These are phyloP conservation scores for Petromus typicus DNA, from an alignment of 2,113 vertebrate species.

Conservation along the genomic window DNA sequence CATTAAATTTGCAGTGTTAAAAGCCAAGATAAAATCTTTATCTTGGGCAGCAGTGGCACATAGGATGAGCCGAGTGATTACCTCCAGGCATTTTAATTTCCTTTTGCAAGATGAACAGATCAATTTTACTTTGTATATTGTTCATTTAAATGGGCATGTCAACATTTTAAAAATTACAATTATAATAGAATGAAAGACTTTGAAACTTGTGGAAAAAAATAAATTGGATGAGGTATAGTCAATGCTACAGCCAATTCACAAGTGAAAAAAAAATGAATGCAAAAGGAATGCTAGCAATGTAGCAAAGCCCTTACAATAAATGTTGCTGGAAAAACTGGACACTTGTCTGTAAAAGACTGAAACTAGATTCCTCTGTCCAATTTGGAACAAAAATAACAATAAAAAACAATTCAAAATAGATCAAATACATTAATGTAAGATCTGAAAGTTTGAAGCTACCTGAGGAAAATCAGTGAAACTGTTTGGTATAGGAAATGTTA, in stretches of 20 bases:
- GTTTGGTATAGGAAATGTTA: neutral
- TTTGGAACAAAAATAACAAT: neutral
- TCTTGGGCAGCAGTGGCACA: neutral
- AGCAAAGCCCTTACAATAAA: neutral
- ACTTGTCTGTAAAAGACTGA: neutral
- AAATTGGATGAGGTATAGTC: neutral
- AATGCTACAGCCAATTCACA: neutral
- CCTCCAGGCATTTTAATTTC: conserved; percentile 17
- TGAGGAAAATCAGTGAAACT: neutral
- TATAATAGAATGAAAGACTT: neutral
- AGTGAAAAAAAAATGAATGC: neutral
- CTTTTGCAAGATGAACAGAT: neutral
- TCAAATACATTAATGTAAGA: neutral
- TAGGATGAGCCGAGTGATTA: neutral
- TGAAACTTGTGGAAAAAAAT: neutral
- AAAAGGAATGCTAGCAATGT: neutral
- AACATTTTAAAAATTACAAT: neutral
- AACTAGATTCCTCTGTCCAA: neutral
- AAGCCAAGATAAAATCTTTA: conserved; percentile 5
- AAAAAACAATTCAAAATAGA: neutral
- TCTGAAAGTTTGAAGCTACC: neutral
- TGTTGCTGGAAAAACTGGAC: neutral
- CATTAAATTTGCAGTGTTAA: neutral
- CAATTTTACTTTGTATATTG: neutral
- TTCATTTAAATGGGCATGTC: neutral